Evolutionary conservation across 2,797 vertebrate genomes (phyloP).

Genomic region (Lagothrix lagotricha): DNA sequence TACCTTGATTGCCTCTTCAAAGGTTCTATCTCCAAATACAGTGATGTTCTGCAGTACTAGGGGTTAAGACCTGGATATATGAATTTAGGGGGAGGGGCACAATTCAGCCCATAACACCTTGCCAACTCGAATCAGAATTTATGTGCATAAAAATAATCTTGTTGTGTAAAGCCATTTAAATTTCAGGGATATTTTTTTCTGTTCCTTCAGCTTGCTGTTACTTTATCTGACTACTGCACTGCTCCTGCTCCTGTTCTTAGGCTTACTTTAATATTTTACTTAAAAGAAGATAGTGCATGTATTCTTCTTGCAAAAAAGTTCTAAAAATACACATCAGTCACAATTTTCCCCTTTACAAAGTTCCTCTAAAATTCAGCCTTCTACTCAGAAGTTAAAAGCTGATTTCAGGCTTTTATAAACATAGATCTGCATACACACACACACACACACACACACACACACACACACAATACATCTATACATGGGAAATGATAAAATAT

Average conservation of each 20-base stretch:
- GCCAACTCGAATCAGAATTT: not conserved
- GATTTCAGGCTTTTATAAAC: not conserved
- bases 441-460: not conserved
- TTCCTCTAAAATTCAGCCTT: not conserved
- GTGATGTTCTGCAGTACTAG: not conserved
- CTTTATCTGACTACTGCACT: not conserved
- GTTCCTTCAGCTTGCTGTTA: not conserved
- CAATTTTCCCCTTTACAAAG: not conserved
- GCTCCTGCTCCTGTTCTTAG: not conserved
- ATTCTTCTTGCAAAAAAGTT: not conserved
- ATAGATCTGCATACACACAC: not conserved
- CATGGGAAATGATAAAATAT: not conserved
- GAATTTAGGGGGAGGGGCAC: not conserved
- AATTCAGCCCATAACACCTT: not conserved
- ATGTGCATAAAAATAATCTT: not conserved
- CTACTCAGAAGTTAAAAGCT: not conserved
- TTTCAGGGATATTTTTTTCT: not conserved
- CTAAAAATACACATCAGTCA: not conserved
- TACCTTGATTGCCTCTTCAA: not conserved
- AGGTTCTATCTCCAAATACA: not conserved
- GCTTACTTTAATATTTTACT: not conserved
- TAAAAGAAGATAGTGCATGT: not conserved
- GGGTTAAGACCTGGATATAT: not conserved
- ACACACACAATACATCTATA: not conserved
- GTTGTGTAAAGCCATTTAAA: not conserved